phyloP scores from a whole-genome alignment of 2,113 vertebrate species.

The Vulpes vulpes region DNA sequence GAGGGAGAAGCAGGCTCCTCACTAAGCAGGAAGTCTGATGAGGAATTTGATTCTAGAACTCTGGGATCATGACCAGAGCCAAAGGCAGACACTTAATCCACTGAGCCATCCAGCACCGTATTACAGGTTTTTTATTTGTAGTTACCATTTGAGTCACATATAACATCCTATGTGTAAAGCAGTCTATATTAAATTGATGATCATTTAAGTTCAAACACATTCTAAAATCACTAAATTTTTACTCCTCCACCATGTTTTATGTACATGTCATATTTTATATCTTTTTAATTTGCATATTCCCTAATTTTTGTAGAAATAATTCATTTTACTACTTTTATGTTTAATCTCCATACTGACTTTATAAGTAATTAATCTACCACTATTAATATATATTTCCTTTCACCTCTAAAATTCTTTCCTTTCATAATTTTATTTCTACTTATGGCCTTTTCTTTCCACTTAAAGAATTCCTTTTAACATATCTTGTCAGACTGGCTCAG shows the following conservation, averaged over 20 bases:
- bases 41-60: not conserved
- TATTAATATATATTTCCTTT: not conserved
- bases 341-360: not conserved
- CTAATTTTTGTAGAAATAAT: not conserved
- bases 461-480: not conserved
- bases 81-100: not conserved
- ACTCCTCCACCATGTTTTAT: not conserved
- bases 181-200: not conserved
- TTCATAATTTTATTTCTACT: not conserved
- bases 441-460: not conserved
- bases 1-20: not conserved
- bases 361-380: not conserved
- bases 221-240: not conserved
- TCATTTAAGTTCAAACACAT: not conserved
- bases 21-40: not conserved
- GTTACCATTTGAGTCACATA: not conserved
- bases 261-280: not conserved
- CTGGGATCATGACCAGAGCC: not conserved
- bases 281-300: not conserved
- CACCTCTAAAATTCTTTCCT: not conserved
- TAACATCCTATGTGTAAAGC: not conserved
- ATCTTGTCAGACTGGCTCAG: not conserved
- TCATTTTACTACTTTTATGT: not conserved
- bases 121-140: not conserved
- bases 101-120: not conserved